Evolutionary conservation across 2,888 invertebrate genomes (phyloP).

Genomic region (Phortica magna): DNA sequence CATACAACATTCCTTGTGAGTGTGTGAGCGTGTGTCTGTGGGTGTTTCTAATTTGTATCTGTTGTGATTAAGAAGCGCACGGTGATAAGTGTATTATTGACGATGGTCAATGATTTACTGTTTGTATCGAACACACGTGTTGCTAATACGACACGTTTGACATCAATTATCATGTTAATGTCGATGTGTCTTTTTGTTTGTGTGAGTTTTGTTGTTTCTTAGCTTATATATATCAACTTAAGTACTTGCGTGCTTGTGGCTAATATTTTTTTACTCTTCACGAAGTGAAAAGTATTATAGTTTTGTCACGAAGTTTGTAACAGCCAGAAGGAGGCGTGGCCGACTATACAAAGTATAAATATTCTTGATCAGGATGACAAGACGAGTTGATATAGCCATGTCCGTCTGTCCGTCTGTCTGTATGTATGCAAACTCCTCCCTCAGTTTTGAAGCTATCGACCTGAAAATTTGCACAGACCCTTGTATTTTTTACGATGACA

Average conservation of each 20-base stretch:
- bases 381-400: too few species aligned
- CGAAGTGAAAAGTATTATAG: too few species aligned
- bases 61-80: neutral
- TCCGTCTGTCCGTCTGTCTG: too few species aligned
- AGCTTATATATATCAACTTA: neutral
- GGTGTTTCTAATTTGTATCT: slow-evolving; percentile 17
- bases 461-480: too few species aligned
- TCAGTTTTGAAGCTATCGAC: too few species aligned
- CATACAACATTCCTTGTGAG: neutral
- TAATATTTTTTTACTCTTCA: too few species aligned
- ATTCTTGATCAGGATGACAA: too few species aligned
- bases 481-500: too few species aligned
- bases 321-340: too few species aligned
- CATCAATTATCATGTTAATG: slow-evolving; percentile 64
- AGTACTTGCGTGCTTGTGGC: neutral
- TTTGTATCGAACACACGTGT: slow-evolving; percentile 49
- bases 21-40: slow-evolving; percentile 31
- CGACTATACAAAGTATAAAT: too few species aligned
- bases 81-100: neutral
- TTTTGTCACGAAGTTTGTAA: too few species aligned
- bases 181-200: neutral
- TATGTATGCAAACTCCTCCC: too few species aligned
- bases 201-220: neutral
- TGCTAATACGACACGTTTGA: slow-evolving; percentile 60
- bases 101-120: slow-evolving; percentile 61